Evolutionary conservation across 2,113 vertebrate species (phyloP).

Genomic region (Zootoca vivipara): DNA sequence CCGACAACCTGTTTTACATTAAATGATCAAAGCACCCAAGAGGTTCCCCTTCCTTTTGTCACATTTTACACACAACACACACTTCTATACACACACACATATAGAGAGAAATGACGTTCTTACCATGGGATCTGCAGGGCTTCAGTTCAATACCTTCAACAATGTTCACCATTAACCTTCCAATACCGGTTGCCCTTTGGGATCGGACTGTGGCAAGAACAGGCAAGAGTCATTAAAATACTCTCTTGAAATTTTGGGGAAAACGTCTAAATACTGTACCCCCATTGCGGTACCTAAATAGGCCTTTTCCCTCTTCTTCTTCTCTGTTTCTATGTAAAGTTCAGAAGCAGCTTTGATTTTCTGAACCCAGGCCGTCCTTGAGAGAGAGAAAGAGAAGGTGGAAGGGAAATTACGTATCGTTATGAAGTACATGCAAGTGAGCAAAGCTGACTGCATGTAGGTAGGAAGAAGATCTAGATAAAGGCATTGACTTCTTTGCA

Average conservation of each 20-base stretch:
- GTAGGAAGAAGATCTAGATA: neutral
- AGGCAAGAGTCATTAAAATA: fast-evolving
- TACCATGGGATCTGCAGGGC: slow-evolving; percentile 95
- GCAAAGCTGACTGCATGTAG: neutral
- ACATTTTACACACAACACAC: neutral
- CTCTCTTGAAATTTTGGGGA: neutral
- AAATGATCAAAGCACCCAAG: neutral
- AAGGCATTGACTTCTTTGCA: neutral
- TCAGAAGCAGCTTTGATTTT: slow-evolving; percentile 99
- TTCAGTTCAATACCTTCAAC: slow-evolving; percentile 98
- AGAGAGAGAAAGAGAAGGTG: slow-evolving; percentile 48
- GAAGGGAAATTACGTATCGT: slow-evolving; percentile 25
- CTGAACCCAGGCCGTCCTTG: slow-evolving; percentile 98
- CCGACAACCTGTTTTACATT: neutral
- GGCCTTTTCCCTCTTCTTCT: slow-evolving; percentile 98
- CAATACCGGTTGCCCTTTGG: slow-evolving; percentile 96
- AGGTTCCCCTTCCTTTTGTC: neutral
- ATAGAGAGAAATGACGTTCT: slow-evolving; percentile 27
- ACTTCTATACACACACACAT: neutral
- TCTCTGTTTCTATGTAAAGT: slow-evolving; percentile 98
- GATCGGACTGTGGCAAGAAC: slow-evolving; percentile 83
- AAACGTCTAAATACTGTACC: neutral
- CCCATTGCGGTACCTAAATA: slow-evolving; percentile 84
- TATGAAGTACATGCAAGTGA: neutral
- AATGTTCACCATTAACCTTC: slow-evolving; percentile 97